Percentiles rank a stretch among this genome's conserved stretches.
Evolutionary conservation across 1,140 invertebrate species (phyloP).

Genomic region (Ladona fulva): DNA sequence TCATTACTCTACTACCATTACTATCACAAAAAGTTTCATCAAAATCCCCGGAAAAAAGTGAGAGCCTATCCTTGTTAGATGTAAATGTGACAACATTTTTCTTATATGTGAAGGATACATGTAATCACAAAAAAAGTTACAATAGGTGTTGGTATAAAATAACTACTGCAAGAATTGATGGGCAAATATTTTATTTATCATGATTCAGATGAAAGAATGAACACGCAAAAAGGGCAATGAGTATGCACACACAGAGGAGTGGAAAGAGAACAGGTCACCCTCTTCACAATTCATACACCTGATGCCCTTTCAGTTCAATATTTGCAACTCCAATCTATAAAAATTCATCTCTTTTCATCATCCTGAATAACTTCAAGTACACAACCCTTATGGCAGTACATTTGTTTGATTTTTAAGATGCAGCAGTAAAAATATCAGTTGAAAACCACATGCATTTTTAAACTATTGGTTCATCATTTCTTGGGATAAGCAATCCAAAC

Average conservation of each 20-base stretch:
- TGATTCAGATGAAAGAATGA: not conserved
- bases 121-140: too few relatives aligned
- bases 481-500: not conserved
- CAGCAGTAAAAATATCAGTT: constrained; percentile 2
- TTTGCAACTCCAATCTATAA: not conserved
- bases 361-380: not conserved
- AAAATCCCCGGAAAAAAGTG: too few relatives aligned
- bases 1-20: too few relatives aligned
- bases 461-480: not conserved
- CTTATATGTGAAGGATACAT: too few relatives aligned
- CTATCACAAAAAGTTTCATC: too few relatives aligned
- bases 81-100: too few relatives aligned
- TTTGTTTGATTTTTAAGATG: not conserved
- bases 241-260: not conserved
- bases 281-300: not conserved
- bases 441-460: not conserved
- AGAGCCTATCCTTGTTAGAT: too few relatives aligned
- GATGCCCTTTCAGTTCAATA: not conserved
- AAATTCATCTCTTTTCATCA: not conserved
- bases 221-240: not conserved
- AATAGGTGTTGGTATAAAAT: too few relatives aligned
- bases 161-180: not conserved
- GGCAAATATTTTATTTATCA: not conserved
- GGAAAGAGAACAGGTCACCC: not conserved
- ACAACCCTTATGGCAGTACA: not conserved